phyloP scores from a whole-genome alignment of 1,140 invertebrate genomes.

The Aporrectodea caliginosa region DNA sequence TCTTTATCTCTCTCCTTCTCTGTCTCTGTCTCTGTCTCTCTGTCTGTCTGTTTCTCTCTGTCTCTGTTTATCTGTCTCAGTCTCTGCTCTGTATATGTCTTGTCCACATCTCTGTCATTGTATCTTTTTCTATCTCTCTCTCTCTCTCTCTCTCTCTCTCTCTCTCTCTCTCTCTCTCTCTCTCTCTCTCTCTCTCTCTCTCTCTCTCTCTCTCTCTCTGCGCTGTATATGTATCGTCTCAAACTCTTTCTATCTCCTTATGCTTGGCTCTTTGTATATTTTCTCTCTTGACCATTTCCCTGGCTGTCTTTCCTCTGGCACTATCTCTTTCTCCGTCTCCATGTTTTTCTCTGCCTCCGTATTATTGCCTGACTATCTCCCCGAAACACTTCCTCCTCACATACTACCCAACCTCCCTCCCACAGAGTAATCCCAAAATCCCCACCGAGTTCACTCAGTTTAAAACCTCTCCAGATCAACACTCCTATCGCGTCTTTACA shows the following conservation, averaged over 20 bases:
- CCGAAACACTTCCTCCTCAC: no score
- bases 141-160: neutral
- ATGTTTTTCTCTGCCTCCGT: no score
- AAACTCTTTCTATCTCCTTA: neutral
- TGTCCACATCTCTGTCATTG: no score
- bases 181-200: neutral
- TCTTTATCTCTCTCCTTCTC: neutral
- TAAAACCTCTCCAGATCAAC: no score
- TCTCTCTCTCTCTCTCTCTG: neutral
- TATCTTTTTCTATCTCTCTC: neutral
- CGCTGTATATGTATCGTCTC: neutral
- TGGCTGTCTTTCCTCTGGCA: no score
- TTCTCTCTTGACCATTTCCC: neutral
- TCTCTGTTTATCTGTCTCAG: neutral
- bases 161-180: neutral
- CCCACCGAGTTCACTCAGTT: no score
- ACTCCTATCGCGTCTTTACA: no score
- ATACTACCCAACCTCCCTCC: no score
- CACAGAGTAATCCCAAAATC: no score
- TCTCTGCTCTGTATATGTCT: neutral
- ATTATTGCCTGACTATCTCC: no score
- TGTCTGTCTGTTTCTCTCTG: neutral
- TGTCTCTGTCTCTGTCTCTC: neutral
- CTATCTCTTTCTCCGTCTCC: no score
- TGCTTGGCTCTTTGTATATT: neutral